Evolutionary conservation across 2,113 vertebrate species (phyloP).

Genomic region (Bufo bufo): DNA sequence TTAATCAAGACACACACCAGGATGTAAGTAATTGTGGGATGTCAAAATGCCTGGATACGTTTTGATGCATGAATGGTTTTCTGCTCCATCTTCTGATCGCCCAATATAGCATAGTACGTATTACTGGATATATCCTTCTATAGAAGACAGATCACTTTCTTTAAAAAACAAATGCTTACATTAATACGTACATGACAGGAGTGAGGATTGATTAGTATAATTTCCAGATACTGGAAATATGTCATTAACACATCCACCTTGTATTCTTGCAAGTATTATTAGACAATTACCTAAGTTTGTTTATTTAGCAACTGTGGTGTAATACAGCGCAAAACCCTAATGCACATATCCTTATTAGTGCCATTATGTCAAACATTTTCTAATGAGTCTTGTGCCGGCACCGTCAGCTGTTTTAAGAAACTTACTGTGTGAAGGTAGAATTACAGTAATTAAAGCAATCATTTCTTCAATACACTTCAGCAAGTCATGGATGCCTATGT

Average conservation of each 20-base stretch:
- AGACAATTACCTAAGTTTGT: slow-evolving; percentile 31
- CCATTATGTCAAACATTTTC: slow-evolving; percentile 31
- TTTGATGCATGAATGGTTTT: slow-evolving; percentile 48
- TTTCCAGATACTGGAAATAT: slow-evolving; percentile 26
- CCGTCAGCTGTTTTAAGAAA: slow-evolving; percentile 19
- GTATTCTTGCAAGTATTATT: slow-evolving; percentile 2
- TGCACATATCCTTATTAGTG: slow-evolving; percentile 33
- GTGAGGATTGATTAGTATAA: slow-evolving; percentile 8
- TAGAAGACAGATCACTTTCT: slow-evolving; percentile 30
- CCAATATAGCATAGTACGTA: slow-evolving; percentile 28
- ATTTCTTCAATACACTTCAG: slow-evolving; percentile 27
- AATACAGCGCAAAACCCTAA: slow-evolving; percentile 13
- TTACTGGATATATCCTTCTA: slow-evolving; percentile 13
- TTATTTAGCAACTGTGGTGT: slow-evolving; percentile 27
- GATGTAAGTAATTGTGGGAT: slow-evolving; percentile 55
- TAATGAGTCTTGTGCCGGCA: slow-evolving; percentile 12
- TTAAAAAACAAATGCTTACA: slow-evolving; percentile 19
- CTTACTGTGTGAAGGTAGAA: slow-evolving; percentile 15
- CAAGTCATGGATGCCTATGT: slow-evolving; percentile 5
- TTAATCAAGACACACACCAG: slow-evolving; percentile 55
- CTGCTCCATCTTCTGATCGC: slow-evolving; percentile 32
- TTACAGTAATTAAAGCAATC: slow-evolving; percentile 29
- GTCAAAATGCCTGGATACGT: slow-evolving; percentile 49
- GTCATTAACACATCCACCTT: slow-evolving; percentile 10
- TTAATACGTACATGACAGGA: slow-evolving; percentile 26